Evolutionary conservation across 1,140 invertebrate genomes (phyloP).

Genomic region (Hylaeus anthracinus): DNA sequence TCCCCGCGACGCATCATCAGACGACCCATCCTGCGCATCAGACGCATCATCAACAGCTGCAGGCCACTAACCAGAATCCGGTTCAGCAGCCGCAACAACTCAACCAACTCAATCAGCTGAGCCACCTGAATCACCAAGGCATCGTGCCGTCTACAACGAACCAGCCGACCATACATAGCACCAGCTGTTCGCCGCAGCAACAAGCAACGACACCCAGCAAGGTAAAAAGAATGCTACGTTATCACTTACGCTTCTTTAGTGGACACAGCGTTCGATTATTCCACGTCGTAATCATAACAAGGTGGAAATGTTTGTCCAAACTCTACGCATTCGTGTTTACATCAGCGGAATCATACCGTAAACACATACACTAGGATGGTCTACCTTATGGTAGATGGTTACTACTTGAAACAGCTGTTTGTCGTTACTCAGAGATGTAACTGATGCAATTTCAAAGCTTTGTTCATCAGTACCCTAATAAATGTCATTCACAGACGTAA

Average conservation of each 20-base stretch:
- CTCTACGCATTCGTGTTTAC: background rate
- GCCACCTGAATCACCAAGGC: slow-evolving; percentile 78
- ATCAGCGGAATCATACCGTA: too few species aligned
- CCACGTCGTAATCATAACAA: background rate
- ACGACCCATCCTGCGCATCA: slow-evolving; percentile 77
- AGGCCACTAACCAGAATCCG: slow-evolving; percentile 65
- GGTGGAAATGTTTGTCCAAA: too few species aligned
- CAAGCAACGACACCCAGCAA: slow-evolving; percentile 78
- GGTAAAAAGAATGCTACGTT: slow-evolving; percentile 66
- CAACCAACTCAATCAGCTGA: slow-evolving; percentile 75
- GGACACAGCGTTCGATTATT: background rate
- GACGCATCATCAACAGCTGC: slow-evolving; percentile 78
- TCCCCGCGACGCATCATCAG: slow-evolving; percentile 78
- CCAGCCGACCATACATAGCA: slow-evolving; percentile 76
- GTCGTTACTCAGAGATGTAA: too few species aligned
- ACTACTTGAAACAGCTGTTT: too few species aligned
- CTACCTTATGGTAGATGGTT: too few species aligned
- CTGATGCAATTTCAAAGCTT: too few species aligned
- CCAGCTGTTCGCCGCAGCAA: slow-evolving; percentile 79
- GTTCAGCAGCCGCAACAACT: slow-evolving; percentile 71
- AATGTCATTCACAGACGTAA: too few species aligned
- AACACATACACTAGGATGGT: too few species aligned
- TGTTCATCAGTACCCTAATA: too few species aligned
- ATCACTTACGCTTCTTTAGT: background rate
- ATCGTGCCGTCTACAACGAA: slow-evolving; percentile 74